Evolutionary conservation across 2,888 invertebrate species (phyloP).

Genomic region (Drosophila yooni): DNA sequence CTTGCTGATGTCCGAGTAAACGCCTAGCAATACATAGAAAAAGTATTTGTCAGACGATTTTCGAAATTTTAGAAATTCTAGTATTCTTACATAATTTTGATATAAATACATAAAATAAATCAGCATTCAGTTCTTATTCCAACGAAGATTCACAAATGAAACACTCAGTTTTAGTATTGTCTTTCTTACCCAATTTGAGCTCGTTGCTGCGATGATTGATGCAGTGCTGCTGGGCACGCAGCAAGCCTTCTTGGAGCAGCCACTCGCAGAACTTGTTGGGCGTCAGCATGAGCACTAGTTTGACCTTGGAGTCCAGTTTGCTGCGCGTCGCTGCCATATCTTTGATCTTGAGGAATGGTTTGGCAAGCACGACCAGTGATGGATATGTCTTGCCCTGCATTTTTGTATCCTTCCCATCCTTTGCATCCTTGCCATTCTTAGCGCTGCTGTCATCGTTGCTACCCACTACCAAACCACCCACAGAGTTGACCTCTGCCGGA

Average conservation of each 20-base stretch:
- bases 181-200: constrained; percentile 88
- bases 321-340: constrained; percentile 88
- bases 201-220: constrained; percentile 89
- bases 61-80: background rate
- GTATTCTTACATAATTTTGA: background rate
- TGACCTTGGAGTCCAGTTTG: constrained; percentile 91
- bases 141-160: background rate
- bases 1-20: constrained; percentile 93
- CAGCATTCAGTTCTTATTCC: background rate
- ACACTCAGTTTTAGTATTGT: background rate
- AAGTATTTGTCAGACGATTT: background rate
- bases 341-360: constrained; percentile 91
- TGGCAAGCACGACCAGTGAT: constrained; percentile 92
- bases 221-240: constrained; percentile 92
- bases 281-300: constrained; percentile 91
- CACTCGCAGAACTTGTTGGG: constrained; percentile 95
- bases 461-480: constrained; percentile 90
- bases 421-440: constrained; percentile 87
- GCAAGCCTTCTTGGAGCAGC: constrained; percentile 93
- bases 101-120: background rate
- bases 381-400: constrained; percentile 93
- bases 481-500: constrained; percentile 90
- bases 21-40: constrained; percentile 86
- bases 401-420: constrained; percentile 92
- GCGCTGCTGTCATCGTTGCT: constrained; percentile 86